Evolutionary conservation across 2,797 vertebrate species (phyloP), one percentile per base, ranked within the genome.

Genomic region (Vireo griseus): DNA sequence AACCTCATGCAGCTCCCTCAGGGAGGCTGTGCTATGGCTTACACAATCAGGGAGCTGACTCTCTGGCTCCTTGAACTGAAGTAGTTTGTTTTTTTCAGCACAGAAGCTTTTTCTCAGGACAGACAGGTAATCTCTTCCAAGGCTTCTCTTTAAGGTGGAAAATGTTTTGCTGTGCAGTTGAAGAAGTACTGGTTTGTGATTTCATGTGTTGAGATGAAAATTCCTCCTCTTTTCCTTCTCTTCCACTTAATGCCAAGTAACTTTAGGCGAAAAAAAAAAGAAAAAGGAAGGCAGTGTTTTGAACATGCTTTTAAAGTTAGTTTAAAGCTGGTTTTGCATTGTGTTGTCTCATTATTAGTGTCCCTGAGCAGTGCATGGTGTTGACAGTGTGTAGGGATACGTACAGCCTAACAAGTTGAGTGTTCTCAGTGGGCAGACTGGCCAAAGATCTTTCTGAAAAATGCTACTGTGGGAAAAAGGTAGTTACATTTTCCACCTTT

Each of bases 231-330:
- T 58, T 65, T 73, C 26, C 2, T 91, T 22, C 20, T 79, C 12
- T 13, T 82, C 20, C 3, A 17, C 16, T n/a, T 92, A 35, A 55
- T 65, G 14, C 6, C n/a, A 16, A 11, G 28, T 63, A 10, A 9
- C 14, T n/a, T 17, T 0, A 1, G 3, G 9, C 10, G 0, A 3
- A 1, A 1, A 20, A 6, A 17, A 5, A 9, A 44, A 9, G 2
- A 8, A n/a, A 22, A 39, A 51, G 6, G 6, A 11, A 61, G 26
- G 11, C 16, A 85, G 16, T 55, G 39, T 39, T 86, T 81, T 5
- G 3, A n/a, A 45, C 0, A 0, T 0, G 0, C 29, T 92, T 82
- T 50, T 47, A 51, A 57, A 8, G 10, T 52, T 79, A 72, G 5
- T 74, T 88, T 79, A 68, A 74, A 61, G 9, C 24, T 66, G 7